Conservation (phyloP, 2,888 invertebrate species). For the Metacarcinus magister region DNA sequence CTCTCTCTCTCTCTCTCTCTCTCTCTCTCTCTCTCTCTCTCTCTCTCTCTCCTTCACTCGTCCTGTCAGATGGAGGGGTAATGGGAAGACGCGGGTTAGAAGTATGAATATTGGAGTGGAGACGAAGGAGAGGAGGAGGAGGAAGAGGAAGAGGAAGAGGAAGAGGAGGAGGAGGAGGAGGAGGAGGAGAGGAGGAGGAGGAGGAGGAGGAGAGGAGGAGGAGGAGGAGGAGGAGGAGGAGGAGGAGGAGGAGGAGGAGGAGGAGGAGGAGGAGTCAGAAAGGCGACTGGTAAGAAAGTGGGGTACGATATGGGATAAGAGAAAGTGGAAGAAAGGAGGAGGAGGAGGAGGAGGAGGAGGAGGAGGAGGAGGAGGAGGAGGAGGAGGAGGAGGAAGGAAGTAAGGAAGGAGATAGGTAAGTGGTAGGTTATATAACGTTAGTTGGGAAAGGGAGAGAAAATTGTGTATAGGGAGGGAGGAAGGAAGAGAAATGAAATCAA, state of each 20-base stretch:
- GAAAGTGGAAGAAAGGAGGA: too few relatives aligned
- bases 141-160: background rate
- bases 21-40: too few relatives aligned
- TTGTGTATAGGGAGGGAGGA: background rate
- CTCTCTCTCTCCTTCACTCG: too few relatives aligned
- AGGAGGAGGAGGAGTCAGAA: background rate
- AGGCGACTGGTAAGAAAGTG: too few relatives aligned
- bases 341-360: too few relatives aligned
- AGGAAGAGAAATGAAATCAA: too few relatives aligned
- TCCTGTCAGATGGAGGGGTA: background rate
- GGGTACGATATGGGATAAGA: too few relatives aligned
- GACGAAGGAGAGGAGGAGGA: background rate
- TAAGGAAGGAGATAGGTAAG: background rate
- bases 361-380: too few relatives aligned
- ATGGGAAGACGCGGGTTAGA: background rate
- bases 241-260: conserved; percentile 26
- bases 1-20: too few relatives aligned
- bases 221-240: conserved; percentile 1
- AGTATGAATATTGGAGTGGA: background rate
- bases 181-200: background rate
- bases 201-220: too few relatives aligned
- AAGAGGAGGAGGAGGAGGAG: background rate
- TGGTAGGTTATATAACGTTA: conserved; percentile 10
- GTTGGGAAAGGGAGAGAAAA: background rate
- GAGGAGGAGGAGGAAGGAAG: too few relatives aligned